These are phyloP conservation scores for Xestia c-nigrum DNA, from an alignment of 2,888 invertebrate species.

Conservation along the genomic window DNA sequence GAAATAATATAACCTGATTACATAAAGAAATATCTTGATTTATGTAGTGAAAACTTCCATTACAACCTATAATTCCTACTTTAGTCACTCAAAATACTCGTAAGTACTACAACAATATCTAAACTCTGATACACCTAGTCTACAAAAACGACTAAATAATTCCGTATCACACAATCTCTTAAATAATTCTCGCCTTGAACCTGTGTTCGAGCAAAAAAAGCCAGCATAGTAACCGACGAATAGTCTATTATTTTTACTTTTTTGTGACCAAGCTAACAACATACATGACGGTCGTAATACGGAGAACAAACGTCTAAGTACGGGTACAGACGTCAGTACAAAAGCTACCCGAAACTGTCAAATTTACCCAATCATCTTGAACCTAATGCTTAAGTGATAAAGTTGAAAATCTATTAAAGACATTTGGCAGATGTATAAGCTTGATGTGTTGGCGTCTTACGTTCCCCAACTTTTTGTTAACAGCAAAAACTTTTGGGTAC, in stretches of 20 bases:
- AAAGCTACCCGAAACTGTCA: too few species aligned
- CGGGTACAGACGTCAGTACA: too few species aligned
- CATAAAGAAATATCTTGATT: too few species aligned
- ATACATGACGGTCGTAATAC: constrained; percentile 29
- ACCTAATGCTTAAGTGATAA: too few species aligned
- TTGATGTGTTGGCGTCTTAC: not conserved
- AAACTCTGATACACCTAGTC: not conserved
- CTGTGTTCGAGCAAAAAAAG: constrained; percentile 40
- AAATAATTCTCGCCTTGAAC: constrained; percentile 47
- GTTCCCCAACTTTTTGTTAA: constrained; percentile 28
- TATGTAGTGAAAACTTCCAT: not conserved
- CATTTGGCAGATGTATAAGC: too few species aligned
- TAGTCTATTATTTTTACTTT: constrained; percentile 39
- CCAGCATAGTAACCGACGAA: not conserved
- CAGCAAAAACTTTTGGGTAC: constrained; percentile 44
- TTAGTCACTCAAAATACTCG: too few species aligned
- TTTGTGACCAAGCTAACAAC: constrained; percentile 36
- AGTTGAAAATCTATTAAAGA: too few species aligned
- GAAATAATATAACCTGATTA: too few species aligned
- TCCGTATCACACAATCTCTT: not conserved
- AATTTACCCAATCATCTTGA: too few species aligned
- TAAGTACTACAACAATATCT: not conserved
- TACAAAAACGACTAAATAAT: constrained; percentile 9
- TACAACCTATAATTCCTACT: too few species aligned
- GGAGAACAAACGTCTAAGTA: constrained; percentile 20